Evolutionary conservation across 2,113 vertebrate species (phyloP).

Genomic region (Orycteropus afer): DNA sequence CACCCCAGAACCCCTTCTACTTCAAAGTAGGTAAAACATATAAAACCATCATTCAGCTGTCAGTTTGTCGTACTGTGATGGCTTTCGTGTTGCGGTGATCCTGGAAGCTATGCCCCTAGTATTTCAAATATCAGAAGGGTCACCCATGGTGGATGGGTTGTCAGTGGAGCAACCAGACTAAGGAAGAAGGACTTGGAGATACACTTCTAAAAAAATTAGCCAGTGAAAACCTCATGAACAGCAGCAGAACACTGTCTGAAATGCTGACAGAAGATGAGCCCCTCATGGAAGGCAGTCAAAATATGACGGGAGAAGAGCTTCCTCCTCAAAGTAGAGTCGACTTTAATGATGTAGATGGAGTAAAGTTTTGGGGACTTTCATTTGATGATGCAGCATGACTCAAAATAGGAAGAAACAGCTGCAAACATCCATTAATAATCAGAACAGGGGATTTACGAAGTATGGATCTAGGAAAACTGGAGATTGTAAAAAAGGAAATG

Average conservation of each 20-base stretch:
- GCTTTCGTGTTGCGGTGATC: too few species aligned
- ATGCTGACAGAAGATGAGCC: too few species aligned
- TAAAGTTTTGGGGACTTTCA: neutral
- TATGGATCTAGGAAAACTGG: neutral
- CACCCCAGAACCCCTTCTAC: neutral
- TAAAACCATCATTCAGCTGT: neutral
- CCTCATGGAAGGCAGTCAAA: too few species aligned
- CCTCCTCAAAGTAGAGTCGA: neutral
- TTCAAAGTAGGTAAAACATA: neutral
- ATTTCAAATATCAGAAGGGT: too few species aligned
- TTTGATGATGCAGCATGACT: neutral
- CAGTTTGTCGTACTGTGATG: neutral
- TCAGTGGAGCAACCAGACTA: too few species aligned
- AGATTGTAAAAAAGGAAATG: neutral
- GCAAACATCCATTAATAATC: neutral
- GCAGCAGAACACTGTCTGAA: too few species aligned
- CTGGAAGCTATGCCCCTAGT: too few species aligned
- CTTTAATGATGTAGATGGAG: neutral
- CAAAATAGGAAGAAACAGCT: neutral
- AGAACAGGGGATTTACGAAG: neutral
- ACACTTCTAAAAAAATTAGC: too few species aligned
- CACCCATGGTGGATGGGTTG: too few species aligned
- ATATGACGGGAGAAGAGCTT: neutral
- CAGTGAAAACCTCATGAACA: too few species aligned
- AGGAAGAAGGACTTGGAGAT: too few species aligned